Evolutionary conservation across 2,113 vertebrate species (phyloP), one percentile per base, ranked within the genome.

Genomic region (Zosterops hypoxanthus): DNA sequence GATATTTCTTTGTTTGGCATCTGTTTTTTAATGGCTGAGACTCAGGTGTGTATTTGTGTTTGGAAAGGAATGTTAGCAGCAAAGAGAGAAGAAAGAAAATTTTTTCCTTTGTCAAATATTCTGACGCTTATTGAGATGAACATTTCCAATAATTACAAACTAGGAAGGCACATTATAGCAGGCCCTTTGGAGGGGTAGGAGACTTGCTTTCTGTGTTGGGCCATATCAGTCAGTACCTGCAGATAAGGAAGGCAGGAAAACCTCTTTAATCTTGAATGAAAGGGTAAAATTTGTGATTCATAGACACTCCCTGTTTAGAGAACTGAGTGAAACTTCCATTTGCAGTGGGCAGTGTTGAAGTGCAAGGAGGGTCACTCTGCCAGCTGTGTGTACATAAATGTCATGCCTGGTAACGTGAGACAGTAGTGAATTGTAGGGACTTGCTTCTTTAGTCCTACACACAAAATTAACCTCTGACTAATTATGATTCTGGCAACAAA

Each of bases 371-470:
- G 10, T 53, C 1, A 1, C 14, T 33, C 41, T 85, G 41, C 21
- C 2, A 0, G 11, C 7, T 15, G 9, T 21, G 2, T 11, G 34
- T 26, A 5, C n/a, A n/a, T 24, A 79, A 63, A 14, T 81, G 19
- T 60, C 76, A 47, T 0, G 0, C 21, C 44, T 65, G 41, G 9
- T 34, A 55, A 42, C 19, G 12, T 2, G 9, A 18, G 44, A 6
- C 9, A 41, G 34, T 17, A 81, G 29, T 26, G 60, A 49, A 15
- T 14, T 82, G 29, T 23, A 61, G 22, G 26, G 11, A 55, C 22
- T 52, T 60, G 6, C 21, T 64, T 34, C 21, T 28, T 52, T 44
- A 72, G 16, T 33, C 7, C 14, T 36, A 42, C 10, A 46, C 20
- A 47, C 6, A 57, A 9, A 50, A 18, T 47, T n/a, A 73, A 14